phyloP scores from a whole-genome alignment of 1,140 invertebrate species.

The Cherax quadricarinatus region DNA sequence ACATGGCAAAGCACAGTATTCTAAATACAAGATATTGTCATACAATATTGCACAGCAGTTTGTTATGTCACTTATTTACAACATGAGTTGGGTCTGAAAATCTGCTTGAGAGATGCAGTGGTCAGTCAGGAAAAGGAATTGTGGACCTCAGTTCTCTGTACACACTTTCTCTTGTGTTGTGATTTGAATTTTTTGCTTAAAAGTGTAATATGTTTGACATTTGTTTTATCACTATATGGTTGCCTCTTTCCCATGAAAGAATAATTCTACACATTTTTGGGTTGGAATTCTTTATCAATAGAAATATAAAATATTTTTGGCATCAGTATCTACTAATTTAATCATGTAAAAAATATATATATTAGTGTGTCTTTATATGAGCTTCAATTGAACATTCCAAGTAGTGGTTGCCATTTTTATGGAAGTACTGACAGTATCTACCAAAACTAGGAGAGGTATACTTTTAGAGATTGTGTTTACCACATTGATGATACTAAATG shows the following conservation, averaged over 20 bases:
- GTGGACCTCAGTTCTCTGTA: neutral
- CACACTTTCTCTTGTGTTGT: constrained; percentile 2
- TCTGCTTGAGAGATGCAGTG: neutral
- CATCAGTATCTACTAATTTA: neutral
- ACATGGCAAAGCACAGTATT: neutral
- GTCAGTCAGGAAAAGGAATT: neutral
- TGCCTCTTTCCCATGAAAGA: neutral
- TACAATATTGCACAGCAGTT: neutral
- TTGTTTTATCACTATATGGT: neutral
- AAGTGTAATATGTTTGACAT: neutral
- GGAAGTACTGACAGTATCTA: neutral
- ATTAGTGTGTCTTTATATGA: neutral
- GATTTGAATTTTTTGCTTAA: constrained; percentile 1
- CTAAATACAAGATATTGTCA: neutral
- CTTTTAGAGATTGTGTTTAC: neutral
- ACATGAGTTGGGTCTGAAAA: neutral
- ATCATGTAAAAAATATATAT: neutral
- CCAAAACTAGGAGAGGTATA: neutral
- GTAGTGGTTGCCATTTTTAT: neutral
- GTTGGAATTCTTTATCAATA: neutral
- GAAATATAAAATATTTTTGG: neutral
- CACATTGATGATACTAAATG: neutral
- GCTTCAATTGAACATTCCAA: constrained; percentile 5
- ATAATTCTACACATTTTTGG: neutral
- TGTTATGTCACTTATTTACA: neutral